Percentiles rank a stretch among this genome's conserved stretches.
Evolutionary conservation across 2,888 invertebrate genomes (phyloP).

Genomic region (Choreutis nemorana): DNA sequence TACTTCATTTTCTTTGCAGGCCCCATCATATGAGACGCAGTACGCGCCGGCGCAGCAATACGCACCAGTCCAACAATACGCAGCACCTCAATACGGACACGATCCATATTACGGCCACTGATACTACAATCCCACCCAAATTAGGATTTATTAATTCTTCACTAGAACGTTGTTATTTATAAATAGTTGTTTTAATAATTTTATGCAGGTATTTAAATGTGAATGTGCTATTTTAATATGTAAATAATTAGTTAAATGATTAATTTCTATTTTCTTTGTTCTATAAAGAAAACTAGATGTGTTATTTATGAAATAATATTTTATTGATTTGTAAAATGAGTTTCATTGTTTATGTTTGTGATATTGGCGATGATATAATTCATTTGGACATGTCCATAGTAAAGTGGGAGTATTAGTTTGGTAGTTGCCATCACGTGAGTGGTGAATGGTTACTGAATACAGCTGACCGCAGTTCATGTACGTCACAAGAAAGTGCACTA

Average conservation of each 20-base stretch:
- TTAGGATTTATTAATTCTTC: slow-evolving; percentile 3
- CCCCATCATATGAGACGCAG: slow-evolving; percentile 8
- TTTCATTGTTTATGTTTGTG: too few relatives aligned
- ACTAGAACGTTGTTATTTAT: slow-evolving; percentile 4
- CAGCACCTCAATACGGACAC: slow-evolving; percentile 22
- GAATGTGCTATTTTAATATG: too few relatives aligned
- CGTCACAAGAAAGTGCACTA: slow-evolving; percentile 62
- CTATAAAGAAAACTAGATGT: slow-evolving; percentile 19
- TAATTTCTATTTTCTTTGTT: slow-evolving; percentile 20
- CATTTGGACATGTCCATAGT: too few relatives aligned
- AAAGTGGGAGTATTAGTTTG: too few relatives aligned
- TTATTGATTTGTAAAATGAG: slow-evolving; percentile 2
- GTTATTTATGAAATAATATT: slow-evolving; percentile 3
- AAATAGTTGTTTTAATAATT: slow-evolving; percentile 5
- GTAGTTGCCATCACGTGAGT: too few relatives aligned
- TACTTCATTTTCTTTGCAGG: too few relatives aligned
- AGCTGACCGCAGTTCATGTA: too few relatives aligned
- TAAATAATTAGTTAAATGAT: slow-evolving; percentile 6
- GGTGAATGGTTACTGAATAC: too few relatives aligned
- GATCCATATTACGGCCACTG: slow-evolving; percentile 47
- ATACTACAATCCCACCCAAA: slow-evolving; percentile 7
- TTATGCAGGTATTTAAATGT: too few relatives aligned
- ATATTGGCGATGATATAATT: too few relatives aligned
- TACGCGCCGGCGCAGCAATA: slow-evolving; percentile 12
- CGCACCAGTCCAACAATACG: slow-evolving; percentile 13